A percentile compares a stretch with the other conserved stretches of the same genome.
These are phyloP conservation scores for Cydia splendana DNA, from an alignment of 1,140 invertebrate species.

Conservation along the genomic window DNA sequence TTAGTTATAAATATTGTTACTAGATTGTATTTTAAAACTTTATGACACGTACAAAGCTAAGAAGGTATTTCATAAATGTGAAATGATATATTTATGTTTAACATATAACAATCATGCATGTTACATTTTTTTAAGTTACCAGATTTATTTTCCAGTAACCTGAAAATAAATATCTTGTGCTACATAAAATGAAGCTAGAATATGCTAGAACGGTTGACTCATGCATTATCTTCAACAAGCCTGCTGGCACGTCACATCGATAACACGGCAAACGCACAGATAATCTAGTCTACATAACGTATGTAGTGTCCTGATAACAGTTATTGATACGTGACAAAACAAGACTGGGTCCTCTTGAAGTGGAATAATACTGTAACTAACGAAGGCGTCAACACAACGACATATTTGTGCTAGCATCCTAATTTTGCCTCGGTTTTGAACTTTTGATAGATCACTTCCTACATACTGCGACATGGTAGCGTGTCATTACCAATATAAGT, in stretches of 20 bases:
- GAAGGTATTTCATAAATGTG: too few species aligned
- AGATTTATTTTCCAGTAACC: too few species aligned
- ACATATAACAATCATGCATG: too few species aligned
- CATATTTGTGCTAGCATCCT: too few species aligned
- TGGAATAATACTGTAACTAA: not conserved
- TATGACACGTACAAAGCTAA: too few species aligned
- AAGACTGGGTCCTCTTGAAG: not conserved
- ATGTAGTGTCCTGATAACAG: slow-evolving; percentile 3
- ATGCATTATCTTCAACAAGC: slow-evolving; percentile 9
- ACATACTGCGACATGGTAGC: too few species aligned
- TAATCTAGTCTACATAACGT: slow-evolving; percentile 2
- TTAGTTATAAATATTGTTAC: not conserved
- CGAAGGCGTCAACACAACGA: not conserved
- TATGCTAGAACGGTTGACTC: not conserved
- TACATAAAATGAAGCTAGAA: slow-evolving; percentile 4
- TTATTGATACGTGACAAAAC: slow-evolving; percentile 17
- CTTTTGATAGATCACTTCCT: too few species aligned
- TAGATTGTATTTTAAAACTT: not conserved
- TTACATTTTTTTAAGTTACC: too few species aligned
- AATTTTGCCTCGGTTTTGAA: too few species aligned
- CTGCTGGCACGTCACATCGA: not conserved
- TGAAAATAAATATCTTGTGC: not conserved
- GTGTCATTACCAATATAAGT: too few species aligned
- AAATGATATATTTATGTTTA: too few species aligned
- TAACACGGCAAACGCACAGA: not conserved